Conservation (phyloP, 2,888 invertebrate species). For the Metacarcinus magister region DNA sequence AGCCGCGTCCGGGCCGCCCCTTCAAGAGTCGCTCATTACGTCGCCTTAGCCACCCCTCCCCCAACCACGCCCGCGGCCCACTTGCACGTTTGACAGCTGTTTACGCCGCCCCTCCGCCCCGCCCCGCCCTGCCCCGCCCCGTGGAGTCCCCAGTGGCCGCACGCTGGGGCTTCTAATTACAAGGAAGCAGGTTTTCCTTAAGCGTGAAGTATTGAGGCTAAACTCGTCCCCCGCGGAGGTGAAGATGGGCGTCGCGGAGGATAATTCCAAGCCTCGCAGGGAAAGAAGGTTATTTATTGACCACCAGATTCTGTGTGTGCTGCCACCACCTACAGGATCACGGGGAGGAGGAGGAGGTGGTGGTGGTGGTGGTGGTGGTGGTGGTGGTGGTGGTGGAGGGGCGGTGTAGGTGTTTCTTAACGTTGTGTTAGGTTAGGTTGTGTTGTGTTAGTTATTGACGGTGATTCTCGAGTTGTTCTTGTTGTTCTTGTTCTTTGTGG, state of each 20-base stretch:
- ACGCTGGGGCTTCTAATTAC: background rate
- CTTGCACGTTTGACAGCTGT: constrained; percentile 40
- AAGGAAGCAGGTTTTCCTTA: background rate
- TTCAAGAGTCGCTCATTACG: background rate
- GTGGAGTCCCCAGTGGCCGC: background rate
- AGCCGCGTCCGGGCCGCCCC: constrained; percentile 30
- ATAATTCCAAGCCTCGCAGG: background rate
- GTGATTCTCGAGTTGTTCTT: background rate
- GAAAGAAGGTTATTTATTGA: background rate
- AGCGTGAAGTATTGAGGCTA: constrained; percentile 19
- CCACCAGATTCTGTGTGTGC: background rate
- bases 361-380: too few species aligned
- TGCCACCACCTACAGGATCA: background rate
- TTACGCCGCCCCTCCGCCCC: background rate
- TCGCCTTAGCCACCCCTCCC: background rate
- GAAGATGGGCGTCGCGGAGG: background rate
- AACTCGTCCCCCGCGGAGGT: background rate
- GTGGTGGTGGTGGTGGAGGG: too few species aligned
- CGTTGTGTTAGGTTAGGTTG: too few species aligned
- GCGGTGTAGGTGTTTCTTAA: too few species aligned
- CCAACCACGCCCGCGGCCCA: constrained; percentile 48
- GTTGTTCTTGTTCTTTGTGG: too few species aligned
- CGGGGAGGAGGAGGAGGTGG: background rate
- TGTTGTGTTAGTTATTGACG: background rate
- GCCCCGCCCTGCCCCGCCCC: background rate